Base-by-base conservation (phyloP, 2,797 vertebrate genomes). In the Ceyx erithaca region DNA sequence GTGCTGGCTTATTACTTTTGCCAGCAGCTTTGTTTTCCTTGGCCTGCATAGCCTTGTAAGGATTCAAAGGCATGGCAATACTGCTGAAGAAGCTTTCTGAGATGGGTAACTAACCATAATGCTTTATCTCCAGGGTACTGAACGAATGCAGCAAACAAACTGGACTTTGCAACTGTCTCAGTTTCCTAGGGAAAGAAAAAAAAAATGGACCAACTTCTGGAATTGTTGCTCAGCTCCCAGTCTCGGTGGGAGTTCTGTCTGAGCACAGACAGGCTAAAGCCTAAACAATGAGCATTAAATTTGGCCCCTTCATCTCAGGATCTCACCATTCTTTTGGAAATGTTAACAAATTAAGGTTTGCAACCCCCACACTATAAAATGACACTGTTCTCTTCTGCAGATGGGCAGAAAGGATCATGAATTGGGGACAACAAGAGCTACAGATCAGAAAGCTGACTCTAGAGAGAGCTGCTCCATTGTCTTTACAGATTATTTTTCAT, bases 11-110 rank as follows among this genome's bases (percentile, higher is more conserved):
- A 88, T 89, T 93, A 73, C 70, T 96, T 95, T 96, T 92, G 92
- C 96, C 92, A 93, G 92, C 61, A 95, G 94, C 92, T 96, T 97
- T 97, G 90, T 97, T 97, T 97, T 94, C 59, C 77, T 96, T 95
- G 93, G 93, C 92, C 95, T 93, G 89, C 40, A 48, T 54, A 93
- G 85, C 83, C 92, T 93, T 95, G 87, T 94, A 92, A 94, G 93
- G 90, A 97, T 89, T 94, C 81, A 95, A 96, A 97, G 87, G 21
- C 73, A 28, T 45, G 91, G 87, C 72, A 80, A 41, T 88, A 70
- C 73, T 91, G 80, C 93, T 92, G 82, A 91, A 94, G 94, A 93
- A 83, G 87, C 71, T 96, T 93, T 95, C 78, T 89, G 93, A 93
- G 91, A 94, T 82, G 94, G 95, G 75, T 93, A 85, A 90, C 90